Conservation (phyloP, 2,888 invertebrate genomes). For the Choristoneura rosaceana region DNA sequence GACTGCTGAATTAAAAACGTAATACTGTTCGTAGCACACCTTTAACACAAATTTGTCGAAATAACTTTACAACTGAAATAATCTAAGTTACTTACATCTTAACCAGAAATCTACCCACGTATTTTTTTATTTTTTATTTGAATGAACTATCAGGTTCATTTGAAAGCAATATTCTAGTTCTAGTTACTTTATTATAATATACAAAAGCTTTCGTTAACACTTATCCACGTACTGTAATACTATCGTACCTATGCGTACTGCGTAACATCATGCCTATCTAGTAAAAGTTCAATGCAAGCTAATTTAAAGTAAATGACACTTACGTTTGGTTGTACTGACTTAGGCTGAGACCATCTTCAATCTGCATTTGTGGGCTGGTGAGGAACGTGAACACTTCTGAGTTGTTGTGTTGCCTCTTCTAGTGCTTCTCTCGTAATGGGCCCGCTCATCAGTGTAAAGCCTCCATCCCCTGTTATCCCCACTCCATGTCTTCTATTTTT, state of each 20-base stretch:
- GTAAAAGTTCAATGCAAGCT: not conserved
- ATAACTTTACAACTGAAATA: no score
- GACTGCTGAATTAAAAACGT: no score
- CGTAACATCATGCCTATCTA: not conserved
- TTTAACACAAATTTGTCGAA: no score
- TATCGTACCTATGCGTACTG: no score
- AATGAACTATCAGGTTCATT: no score
- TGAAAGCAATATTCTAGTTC: no score
- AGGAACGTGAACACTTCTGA: constrained; percentile 4
- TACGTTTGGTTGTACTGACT: constrained; percentile 1
- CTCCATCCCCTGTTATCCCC: not conserved
- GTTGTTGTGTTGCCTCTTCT: not conserved
- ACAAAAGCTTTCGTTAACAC: not conserved
- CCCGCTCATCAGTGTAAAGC: not conserved
- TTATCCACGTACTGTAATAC: not conserved
- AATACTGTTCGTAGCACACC: no score
- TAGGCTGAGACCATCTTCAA: not conserved
- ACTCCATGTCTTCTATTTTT: not conserved
- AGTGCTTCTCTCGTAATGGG: not conserved
- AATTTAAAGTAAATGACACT: not conserved
- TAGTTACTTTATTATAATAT: not conserved
- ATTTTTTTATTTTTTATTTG: no score
- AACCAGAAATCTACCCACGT: no score
- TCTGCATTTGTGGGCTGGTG: not conserved
- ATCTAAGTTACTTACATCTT: no score